A percentile compares a stretch with the other conserved stretches of the same genome.
Conservation (phyloP, 1,140 invertebrate genomes). For the Tribolium madens region DNA sequence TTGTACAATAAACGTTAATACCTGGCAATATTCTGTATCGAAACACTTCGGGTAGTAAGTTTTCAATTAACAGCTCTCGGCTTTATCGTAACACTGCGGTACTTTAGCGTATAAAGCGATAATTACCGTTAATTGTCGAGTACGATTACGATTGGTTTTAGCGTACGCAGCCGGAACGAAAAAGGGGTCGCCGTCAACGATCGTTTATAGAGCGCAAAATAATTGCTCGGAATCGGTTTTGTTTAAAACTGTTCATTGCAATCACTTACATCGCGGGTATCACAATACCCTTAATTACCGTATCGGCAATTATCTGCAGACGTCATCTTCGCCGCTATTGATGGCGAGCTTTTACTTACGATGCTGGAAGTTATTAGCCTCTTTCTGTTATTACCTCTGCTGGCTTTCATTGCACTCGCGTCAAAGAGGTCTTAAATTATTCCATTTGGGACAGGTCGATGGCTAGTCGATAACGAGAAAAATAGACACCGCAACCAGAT, state of each 20-base stretch:
- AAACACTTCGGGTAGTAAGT: conserved; percentile 27
- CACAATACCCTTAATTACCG: conserved; percentile 42
- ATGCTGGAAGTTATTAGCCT: conserved; percentile 20
- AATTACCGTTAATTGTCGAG: conserved; percentile 35
- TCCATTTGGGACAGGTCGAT: background rate
- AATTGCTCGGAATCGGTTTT: conserved; percentile 24
- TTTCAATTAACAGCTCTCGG: conserved; percentile 28
- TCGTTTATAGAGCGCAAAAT: conserved; percentile 30
- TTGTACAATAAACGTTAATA: conserved; percentile 10
- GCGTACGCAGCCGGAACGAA: conserved; percentile 28
- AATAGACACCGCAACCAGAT: background rate
- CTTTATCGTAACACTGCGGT: conserved; percentile 19
- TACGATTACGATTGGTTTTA: conserved; percentile 33
- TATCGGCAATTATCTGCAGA: conserved; percentile 40
- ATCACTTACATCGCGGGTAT: conserved; percentile 15
- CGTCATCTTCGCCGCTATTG: conserved; percentile 28
- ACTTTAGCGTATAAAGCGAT: conserved; percentile 33
- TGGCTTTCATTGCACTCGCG: background rate
- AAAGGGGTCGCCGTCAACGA: conserved; percentile 9
- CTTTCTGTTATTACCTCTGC: background rate
- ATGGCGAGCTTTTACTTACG: conserved; percentile 32
- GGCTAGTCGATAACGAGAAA: background rate
- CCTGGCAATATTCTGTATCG: conserved; percentile 18
- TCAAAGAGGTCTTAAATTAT: background rate
- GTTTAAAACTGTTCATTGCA: conserved; percentile 33